These are phyloP conservation scores for Crossocerus cetratus DNA, from an alignment of 2,888 invertebrate genomes.

Conservation along the genomic window DNA sequence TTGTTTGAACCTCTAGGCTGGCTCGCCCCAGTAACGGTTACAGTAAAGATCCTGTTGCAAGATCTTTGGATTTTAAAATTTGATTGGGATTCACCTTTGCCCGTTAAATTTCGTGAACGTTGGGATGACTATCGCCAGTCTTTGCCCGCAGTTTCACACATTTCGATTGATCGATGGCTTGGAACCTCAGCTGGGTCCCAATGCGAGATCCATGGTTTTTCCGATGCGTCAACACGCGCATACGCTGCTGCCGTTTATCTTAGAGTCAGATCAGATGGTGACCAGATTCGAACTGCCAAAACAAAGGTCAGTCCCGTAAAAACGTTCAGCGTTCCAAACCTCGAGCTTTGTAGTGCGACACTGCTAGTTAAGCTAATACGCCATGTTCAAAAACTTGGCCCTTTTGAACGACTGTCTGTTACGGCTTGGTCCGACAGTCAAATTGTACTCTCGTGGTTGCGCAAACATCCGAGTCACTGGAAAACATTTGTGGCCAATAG, in stretches of 20 bases:
- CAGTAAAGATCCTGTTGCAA: conserved; percentile 35
- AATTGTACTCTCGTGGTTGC: conserved; percentile 54
- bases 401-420: conserved; percentile 14
- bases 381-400: conserved; percentile 17
- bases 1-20: conserved; percentile 41
- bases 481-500: no score
- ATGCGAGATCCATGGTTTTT: conserved; percentile 34
- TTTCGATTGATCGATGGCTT: not conserved
- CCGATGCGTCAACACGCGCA: conserved; percentile 36
- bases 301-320: conserved; percentile 39
- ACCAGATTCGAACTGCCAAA: conserved; percentile 24
- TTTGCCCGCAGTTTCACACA: not conserved
- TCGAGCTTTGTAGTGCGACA: conserved; percentile 39
- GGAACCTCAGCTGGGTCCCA: conserved; percentile 15
- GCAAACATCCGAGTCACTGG: conserved; percentile 42
- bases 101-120: conserved; percentile 1
- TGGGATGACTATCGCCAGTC: not conserved
- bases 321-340: conserved; percentile 36
- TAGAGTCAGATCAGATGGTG: conserved; percentile 12
- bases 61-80: conserved; percentile 32
- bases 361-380: conserved; percentile 27
- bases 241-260: conserved; percentile 32
- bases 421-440: conserved; percentile 54
- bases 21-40: conserved; percentile 30
- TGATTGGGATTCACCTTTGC: conserved; percentile 32